A percentile compares a stretch with the other conserved stretches of the same genome.
phyloP scores from a whole-genome alignment of 2,113 vertebrate genomes.

The Riparia riparia region DNA sequence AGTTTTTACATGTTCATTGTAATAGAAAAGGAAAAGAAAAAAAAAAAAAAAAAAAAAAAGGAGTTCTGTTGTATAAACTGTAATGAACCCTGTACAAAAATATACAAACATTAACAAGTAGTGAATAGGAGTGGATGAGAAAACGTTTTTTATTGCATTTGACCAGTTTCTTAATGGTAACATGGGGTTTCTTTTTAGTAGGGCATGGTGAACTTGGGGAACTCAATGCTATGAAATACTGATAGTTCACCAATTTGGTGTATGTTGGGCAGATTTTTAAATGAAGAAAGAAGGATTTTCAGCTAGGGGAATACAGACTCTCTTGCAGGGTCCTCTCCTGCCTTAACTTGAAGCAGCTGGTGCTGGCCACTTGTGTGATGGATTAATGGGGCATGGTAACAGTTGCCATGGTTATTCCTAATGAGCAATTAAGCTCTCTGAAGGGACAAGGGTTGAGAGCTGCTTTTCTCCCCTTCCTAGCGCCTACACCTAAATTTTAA shows the following conservation, averaged over 20 bases:
- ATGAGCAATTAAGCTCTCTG: constrained; percentile 1
- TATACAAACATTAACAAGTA: background rate
- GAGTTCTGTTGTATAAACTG: background rate
- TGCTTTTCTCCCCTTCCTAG: background rate
- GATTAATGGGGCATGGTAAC: background rate
- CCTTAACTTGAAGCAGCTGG: background rate
- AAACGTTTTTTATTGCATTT: background rate
- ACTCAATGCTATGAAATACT: background rate
- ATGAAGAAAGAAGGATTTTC: background rate
- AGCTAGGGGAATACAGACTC: background rate
- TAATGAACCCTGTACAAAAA: background rate
- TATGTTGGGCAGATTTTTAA: background rate
- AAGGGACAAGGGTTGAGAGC: background rate
- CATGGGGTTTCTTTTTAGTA: background rate
- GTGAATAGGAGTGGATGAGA: background rate
- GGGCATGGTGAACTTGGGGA: background rate
- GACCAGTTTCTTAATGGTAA: background rate
- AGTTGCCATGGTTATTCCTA: background rate
- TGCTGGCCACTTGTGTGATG: background rate
- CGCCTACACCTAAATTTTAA: background rate
- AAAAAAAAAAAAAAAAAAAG: background rate
- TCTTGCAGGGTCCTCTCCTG: background rate
- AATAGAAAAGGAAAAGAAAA: background rate
- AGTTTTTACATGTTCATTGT: background rate
- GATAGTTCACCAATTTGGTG: background rate